Evolutionary conservation across 2,113 vertebrate species (phyloP).

Genomic region (Corythoichthys intestinalis): DNA sequence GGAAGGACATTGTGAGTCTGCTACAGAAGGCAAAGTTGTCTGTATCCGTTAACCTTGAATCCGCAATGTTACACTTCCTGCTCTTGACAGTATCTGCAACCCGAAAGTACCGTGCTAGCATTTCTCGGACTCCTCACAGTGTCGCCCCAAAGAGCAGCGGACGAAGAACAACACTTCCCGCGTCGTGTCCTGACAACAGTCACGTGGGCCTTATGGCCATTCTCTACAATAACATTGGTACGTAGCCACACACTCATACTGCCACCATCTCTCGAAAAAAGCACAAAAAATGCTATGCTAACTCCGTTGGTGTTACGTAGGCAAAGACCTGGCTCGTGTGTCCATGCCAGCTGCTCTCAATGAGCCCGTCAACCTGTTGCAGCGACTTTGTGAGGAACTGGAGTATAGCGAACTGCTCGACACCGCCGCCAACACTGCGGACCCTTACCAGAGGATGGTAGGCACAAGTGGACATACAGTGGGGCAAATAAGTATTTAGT

Average conservation of each 20-base stretch:
- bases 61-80: not conserved
- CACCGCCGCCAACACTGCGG: conserved; percentile 70
- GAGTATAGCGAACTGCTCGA: conserved; percentile 87
- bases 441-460: conserved; percentile 90
- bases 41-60: not conserved
- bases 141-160: conserved; percentile 50
- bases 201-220: conserved; percentile 87
- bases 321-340: conserved; percentile 89
- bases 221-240: conserved; percentile 87
- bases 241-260: not conserved
- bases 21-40: not conserved
- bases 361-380: conserved; percentile 84
- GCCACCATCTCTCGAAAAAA: not conserved
- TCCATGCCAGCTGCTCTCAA: conserved; percentile 89
- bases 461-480: not conserved
- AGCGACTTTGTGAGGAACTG: conserved; percentile 88
- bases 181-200: conserved; percentile 73
- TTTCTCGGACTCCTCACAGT: conserved; percentile 47
- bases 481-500: too few species aligned
- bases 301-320: conserved; percentile 14
- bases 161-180: conserved; percentile 73
- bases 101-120: conserved; percentile 59
- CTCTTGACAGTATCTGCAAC: conserved; percentile 44
- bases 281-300: not conserved
- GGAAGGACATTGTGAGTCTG: conserved; percentile 65